Evolutionary conservation across 2,888 invertebrate species (phyloP).

Genomic region (Gandaritis pyraliata): DNA sequence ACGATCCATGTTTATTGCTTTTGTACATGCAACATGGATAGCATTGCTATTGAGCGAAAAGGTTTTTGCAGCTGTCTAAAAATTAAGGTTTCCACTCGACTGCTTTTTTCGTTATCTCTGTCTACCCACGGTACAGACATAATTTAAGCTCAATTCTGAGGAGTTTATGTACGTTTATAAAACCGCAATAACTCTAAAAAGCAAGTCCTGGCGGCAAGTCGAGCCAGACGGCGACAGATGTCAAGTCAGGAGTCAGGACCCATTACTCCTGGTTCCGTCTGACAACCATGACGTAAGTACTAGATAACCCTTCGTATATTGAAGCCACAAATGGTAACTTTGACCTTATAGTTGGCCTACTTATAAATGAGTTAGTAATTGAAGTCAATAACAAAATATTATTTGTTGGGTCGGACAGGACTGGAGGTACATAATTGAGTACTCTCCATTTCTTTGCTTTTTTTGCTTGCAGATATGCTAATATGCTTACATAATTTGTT

Average conservation of each 20-base stretch:
- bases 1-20: constrained; percentile 37
- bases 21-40: constrained; percentile 19
- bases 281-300: constrained; percentile 42
- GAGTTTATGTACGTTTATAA: no score
- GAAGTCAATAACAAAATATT: constrained; percentile 22
- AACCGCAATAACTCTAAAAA: background rate
- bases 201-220: constrained; percentile 19
- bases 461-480: no score
- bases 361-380: constrained; percentile 17
- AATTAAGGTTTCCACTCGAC: no score
- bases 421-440: no score
- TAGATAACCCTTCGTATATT: constrained; percentile 38
- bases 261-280: constrained; percentile 39
- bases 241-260: constrained; percentile 43
- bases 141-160: no score
- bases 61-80: background rate
- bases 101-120: no score
- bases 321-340: constrained; percentile 26
- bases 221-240: constrained; percentile 51
- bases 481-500: no score
- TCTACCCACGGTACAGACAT: no score
- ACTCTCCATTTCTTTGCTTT: no score
- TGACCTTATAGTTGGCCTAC: constrained; percentile 21
- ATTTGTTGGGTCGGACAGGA: background rate
- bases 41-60: background rate